Conservation (phyloP, 2,113 vertebrate species). For the Bostrychus sinensis region DNA sequence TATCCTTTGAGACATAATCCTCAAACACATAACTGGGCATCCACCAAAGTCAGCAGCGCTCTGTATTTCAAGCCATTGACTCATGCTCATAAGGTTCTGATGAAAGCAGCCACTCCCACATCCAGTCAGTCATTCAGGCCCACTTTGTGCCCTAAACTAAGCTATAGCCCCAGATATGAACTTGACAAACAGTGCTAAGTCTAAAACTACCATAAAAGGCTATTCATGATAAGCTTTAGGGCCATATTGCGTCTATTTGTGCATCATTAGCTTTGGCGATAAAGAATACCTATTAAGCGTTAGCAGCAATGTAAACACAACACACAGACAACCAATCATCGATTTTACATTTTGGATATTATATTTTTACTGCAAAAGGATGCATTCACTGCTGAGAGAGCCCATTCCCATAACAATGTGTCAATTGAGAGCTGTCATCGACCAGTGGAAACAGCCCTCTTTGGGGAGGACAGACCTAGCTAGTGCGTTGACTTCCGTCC, state of each 20-base stretch:
- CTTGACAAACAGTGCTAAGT: background rate
- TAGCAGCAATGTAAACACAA: slow-evolving; percentile 25
- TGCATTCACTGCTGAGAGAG: slow-evolving; percentile 1
- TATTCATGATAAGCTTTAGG: background rate
- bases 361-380: background rate
- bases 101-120: slow-evolving; percentile 55
- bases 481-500: slow-evolving; percentile 22
- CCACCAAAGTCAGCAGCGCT: background rate
- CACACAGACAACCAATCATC: background rate
- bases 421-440: slow-evolving; percentile 62
- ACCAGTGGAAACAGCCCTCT: slow-evolving; percentile 38
- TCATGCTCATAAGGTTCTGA: slow-evolving; percentile 34
- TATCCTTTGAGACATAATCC: background rate
- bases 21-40: background rate
- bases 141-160: slow-evolving; percentile 14
- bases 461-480: slow-evolving; percentile 16
- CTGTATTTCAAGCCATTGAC: slow-evolving; percentile 27
- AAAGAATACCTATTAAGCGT: slow-evolving; percentile 8
- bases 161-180: background rate
- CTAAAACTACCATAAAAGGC: background rate
- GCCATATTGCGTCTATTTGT: background rate
- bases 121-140: slow-evolving; percentile 37
- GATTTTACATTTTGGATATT: background rate
- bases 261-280: background rate
- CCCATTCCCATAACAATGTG: slow-evolving; percentile 31